phyloP scores from a whole-genome alignment of 2,113 vertebrate species.

The Ptilorrhoa leucosticta region DNA sequence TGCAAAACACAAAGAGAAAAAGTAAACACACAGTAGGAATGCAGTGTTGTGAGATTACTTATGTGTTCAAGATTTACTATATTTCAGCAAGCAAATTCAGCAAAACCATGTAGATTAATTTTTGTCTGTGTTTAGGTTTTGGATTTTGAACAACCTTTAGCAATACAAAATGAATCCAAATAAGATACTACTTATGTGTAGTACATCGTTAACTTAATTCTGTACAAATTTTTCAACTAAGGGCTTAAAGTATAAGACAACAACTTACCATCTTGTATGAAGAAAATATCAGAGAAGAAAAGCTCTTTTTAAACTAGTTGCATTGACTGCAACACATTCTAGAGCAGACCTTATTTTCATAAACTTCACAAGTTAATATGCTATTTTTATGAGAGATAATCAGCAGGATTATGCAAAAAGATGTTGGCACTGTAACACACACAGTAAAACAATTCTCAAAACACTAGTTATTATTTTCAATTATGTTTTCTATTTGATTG shows the following conservation, averaged over 20 bases:
- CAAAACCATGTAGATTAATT: neutral
- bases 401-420: neutral
- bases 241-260: neutral
- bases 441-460: neutral
- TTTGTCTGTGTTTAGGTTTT: neutral
- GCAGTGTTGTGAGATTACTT: neutral
- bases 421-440: neutral
- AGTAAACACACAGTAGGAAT: neutral
- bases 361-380: neutral
- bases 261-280: neutral
- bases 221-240: neutral
- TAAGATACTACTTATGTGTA: neutral
- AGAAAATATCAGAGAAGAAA: neutral
- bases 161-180: neutral
- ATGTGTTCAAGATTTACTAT: neutral
- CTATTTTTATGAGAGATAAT: conserved; percentile 8
- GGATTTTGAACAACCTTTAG: neutral
- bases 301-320: neutral
- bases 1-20: neutral
- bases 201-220: neutral
- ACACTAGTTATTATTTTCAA: neutral
- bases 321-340: neutral
- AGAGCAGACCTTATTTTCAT: neutral
- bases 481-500: conserved; percentile 22
- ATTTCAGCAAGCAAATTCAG: neutral